These are phyloP conservation scores for Dicrurus megarhynchus DNA, from an alignment of 2,113 vertebrate species.

Conservation along the genomic window DNA sequence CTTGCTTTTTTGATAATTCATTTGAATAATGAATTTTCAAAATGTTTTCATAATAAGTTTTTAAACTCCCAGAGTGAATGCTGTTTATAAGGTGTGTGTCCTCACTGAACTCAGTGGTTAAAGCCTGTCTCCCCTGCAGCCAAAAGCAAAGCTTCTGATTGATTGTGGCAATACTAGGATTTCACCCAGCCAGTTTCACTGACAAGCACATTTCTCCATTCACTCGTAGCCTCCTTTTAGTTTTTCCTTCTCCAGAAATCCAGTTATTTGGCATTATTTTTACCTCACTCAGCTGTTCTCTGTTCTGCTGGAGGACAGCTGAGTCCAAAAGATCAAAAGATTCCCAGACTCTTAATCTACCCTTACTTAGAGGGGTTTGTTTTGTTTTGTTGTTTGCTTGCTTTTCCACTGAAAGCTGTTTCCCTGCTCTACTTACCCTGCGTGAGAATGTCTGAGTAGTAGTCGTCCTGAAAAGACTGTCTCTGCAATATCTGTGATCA, in stretches of 20 bases:
- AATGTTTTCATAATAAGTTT: background rate
- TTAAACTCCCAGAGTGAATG: background rate
- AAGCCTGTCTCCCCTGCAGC: background rate
- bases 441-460: conserved; percentile 32
- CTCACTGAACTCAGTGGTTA: background rate
- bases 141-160: background rate
- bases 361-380: background rate
- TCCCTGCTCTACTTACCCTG: conserved; percentile 38
- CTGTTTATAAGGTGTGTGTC: background rate
- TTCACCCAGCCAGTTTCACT: background rate
- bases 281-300: conserved; percentile 15
- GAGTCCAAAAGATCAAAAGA: conserved; percentile 39
- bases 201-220: background rate
- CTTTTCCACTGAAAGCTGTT: conserved; percentile 39
- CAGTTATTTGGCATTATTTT: conserved; percentile 29
- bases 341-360: conserved; percentile 40
- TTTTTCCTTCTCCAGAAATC: background rate
- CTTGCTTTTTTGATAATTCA: background rate
- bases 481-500: background rate
- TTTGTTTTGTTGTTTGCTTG: conserved; percentile 41
- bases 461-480: background rate
- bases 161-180: background rate
- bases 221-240: background rate
- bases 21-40: background rate
- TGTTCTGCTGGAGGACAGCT: background rate